A percentile compares a stretch with the other conserved stretches of the same genome.
phyloP scores from a whole-genome alignment of 2,113 vertebrate genomes.

The Atrichornis clamosus region DNA sequence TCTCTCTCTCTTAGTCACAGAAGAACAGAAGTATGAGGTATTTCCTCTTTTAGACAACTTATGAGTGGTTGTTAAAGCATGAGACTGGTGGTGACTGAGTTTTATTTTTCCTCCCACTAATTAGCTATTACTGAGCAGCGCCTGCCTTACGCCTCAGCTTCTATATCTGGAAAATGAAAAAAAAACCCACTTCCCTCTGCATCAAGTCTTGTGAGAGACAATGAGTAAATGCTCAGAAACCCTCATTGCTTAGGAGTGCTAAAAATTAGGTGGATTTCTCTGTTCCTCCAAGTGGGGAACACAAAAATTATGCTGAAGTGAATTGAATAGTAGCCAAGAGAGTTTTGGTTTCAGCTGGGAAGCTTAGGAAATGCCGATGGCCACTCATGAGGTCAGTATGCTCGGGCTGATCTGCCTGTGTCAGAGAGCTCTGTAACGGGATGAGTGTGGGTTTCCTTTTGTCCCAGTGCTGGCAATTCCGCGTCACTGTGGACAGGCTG shows the following conservation, averaged over 20 bases:
- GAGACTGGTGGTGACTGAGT: neutral
- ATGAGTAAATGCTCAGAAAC: neutral
- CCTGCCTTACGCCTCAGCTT: neutral
- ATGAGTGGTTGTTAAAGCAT: neutral
- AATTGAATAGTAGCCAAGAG: neutral
- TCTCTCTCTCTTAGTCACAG: neutral
- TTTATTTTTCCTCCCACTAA: neutral
- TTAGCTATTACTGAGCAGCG: neutral
- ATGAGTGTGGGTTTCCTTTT: neutral
- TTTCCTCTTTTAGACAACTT: constrained; percentile 5
- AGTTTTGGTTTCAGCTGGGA: neutral
- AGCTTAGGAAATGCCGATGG: neutral
- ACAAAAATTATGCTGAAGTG: neutral
- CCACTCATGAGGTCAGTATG: neutral
- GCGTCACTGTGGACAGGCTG: neutral
- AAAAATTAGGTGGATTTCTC: neutral
- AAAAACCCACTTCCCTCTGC: neutral
- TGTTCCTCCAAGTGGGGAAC: neutral
- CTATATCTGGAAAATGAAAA: neutral
- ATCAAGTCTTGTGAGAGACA: neutral
- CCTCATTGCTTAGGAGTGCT: neutral
- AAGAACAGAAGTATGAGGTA: neutral
- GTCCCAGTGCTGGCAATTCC: neutral
- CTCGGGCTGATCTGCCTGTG: neutral
- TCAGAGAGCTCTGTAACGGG: neutral